phyloP scores from a whole-genome alignment of 2,888 invertebrate genomes.

The Peribatodes rhomboidaria region DNA sequence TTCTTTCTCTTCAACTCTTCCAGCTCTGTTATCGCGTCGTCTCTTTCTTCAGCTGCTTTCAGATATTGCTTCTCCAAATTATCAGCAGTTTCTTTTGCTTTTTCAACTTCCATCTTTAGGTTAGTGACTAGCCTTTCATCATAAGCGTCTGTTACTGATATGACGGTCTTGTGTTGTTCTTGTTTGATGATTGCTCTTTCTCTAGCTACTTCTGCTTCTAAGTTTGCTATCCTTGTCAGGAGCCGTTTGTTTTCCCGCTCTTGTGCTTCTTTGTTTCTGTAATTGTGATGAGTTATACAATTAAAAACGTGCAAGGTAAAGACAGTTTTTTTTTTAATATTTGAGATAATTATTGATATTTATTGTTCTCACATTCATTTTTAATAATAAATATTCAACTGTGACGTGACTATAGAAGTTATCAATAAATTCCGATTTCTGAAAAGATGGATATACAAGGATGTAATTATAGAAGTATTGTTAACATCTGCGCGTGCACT shows the following conservation, averaged over 20 bases:
- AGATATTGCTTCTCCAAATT: slow-evolving; percentile 93
- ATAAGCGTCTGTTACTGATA: slow-evolving; percentile 85
- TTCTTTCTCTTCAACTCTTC: slow-evolving; percentile 94
- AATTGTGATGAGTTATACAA: neutral
- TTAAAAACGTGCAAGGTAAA: neutral
- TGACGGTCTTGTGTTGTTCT: slow-evolving; percentile 83
- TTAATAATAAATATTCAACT: too few species aligned
- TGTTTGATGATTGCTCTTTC: slow-evolving; percentile 87
- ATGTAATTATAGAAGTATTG: too few species aligned
- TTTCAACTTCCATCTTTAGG: slow-evolving; percentile 91
- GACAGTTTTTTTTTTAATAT: too few species aligned
- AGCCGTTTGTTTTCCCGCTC: slow-evolving; percentile 95
- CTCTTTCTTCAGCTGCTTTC: slow-evolving; percentile 91
- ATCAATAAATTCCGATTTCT: too few species aligned
- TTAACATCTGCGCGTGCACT: too few species aligned
- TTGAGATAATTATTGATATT: too few species aligned
- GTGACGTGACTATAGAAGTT: too few species aligned
- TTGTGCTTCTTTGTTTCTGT: slow-evolving; percentile 93
- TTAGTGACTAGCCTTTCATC: slow-evolving; percentile 89
- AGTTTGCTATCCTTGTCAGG: slow-evolving; percentile 91
- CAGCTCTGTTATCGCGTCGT: slow-evolving; percentile 90
- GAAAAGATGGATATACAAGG: too few species aligned
- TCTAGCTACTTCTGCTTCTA: slow-evolving; percentile 93
- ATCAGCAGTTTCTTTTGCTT: slow-evolving; percentile 92
- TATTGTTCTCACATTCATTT: too few species aligned